A percentile compares a stretch with the other conserved stretches of the same genome.
phyloP scores from a whole-genome alignment of 1,140 invertebrate species.

The Triops longicaudatus region DNA sequence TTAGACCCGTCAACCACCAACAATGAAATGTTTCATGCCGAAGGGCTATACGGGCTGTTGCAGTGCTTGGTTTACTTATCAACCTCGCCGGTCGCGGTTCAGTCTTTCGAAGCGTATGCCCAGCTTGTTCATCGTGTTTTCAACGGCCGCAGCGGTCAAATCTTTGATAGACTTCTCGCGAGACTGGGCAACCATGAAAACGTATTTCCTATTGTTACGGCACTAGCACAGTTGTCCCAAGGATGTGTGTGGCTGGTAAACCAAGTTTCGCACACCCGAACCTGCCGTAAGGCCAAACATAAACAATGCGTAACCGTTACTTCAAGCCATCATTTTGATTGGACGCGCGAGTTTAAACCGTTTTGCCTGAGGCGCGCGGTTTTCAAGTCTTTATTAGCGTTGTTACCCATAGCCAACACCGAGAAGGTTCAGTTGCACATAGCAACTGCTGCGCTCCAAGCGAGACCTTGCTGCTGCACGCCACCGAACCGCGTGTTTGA shows the following conservation, averaged over 20 bases:
- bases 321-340: background rate
- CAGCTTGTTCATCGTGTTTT: background rate
- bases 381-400: background rate
- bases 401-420: background rate
- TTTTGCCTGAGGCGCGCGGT: background rate
- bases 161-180: background rate
- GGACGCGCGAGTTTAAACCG: background rate
- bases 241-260: background rate
- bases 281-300: background rate
- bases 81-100: background rate
- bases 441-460: background rate
- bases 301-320: background rate
- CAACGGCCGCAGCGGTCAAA: background rate
- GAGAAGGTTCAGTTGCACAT: background rate
- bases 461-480: constrained; percentile 18
- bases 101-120: background rate
- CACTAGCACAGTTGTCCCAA: background rate
- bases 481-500: constrained; percentile 16
- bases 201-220: background rate
- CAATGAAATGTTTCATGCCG: background rate
- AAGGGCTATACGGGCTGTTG: background rate
- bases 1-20: background rate
- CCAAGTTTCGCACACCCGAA: background rate
- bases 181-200: background rate
- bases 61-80: background rate